Evolutionary conservation across 2,113 vertebrate species (phyloP), one percentile per base, ranked within the genome.

Genomic region (Peucedramus taeniatus): DNA sequence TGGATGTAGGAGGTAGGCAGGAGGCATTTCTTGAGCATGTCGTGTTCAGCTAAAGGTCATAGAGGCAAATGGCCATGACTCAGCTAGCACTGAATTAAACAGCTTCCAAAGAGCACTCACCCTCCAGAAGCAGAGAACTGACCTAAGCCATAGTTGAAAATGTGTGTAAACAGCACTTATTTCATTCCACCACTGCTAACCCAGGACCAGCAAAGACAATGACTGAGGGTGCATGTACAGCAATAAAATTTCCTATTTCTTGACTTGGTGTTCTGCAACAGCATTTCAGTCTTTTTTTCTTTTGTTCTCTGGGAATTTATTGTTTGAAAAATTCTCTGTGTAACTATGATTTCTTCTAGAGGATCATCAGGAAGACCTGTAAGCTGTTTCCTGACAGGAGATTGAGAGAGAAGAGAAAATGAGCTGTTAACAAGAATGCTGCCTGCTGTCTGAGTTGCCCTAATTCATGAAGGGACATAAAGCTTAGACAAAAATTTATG

Each of bases 391-490:
- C 64, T 94, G 86, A 90, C 86, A 87, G 76, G 31, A 83, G 88
- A 83, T 75, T 68, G 72, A 96, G 83, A 92, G 83, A 60, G 39
- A 28, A 86, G 63, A 74, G 89, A 95, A 92, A 95, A 95, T 60
- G 59, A 93, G 65, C 91, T 87, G 80, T 84, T 92, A 86, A 74
- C 60, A 93, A 90, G 80, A 89, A 81, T 44, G 20, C 64, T 83
- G 72, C 51, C 44, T 92, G 47, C 64, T 89, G 59, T 70, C 76
- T 86, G 71, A 77, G 56, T 88, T 89, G 68, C 39, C 51, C 54
- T 89, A 91, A 96, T 94, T 96, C 86, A 94, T 89, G 86, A 84
- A 77, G 47, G 68, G 37, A 40, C 80, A 87, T 94, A 97, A 90
- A 92, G 24, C 53, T 74, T 45, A 71, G 83, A 78, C 68, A 78